phyloP scores from a whole-genome alignment of 1,140 invertebrate species.

The Cydia amplana region DNA sequence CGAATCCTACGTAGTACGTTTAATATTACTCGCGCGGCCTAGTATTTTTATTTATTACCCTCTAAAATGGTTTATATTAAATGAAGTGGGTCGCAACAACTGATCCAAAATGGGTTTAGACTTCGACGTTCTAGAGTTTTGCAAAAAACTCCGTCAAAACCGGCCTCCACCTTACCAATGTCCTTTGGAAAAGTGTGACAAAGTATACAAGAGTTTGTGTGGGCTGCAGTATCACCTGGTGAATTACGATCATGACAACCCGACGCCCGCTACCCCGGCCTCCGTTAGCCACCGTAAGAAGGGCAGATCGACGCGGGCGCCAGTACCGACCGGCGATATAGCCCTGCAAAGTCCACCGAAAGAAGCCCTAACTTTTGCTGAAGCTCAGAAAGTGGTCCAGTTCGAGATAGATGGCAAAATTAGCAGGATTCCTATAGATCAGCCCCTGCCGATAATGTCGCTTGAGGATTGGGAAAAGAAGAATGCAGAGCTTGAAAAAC shows the following conservation, averaged over 20 bases:
- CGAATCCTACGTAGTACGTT: background rate
- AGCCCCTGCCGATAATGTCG: slow-evolving; percentile 81
- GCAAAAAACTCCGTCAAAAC: slow-evolving; percentile 88
- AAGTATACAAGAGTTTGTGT: slow-evolving; percentile 91
- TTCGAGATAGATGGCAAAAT: slow-evolving; percentile 90
- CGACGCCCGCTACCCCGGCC: slow-evolving; percentile 78
- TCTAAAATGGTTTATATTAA: slow-evolving; percentile 2
- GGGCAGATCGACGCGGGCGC: slow-evolving; percentile 67
- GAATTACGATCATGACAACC: slow-evolving; percentile 90
- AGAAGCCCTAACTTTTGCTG: slow-evolving; percentile 86
- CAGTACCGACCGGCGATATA: slow-evolving; percentile 75
- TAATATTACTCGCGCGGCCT: background rate
- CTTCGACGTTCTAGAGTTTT: slow-evolving; percentile 92
- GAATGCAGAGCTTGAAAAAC: slow-evolving; percentile 80
- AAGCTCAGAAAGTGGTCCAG: slow-evolving; percentile 90
- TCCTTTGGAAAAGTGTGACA: slow-evolving; percentile 90
- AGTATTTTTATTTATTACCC: background rate
- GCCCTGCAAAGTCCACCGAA: slow-evolving; percentile 77
- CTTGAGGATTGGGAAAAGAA: slow-evolving; percentile 83
- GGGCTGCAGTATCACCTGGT: slow-evolving; percentile 92
- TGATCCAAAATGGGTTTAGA: slow-evolving; percentile 83
- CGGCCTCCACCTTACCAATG: slow-evolving; percentile 91
- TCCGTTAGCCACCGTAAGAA: slow-evolving; percentile 78
- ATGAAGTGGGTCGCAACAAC: background rate
- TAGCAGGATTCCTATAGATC: slow-evolving; percentile 81